Evolutionary conservation across 2,113 vertebrate genomes (phyloP).

Genomic region (Formicarius rufipectus): DNA sequence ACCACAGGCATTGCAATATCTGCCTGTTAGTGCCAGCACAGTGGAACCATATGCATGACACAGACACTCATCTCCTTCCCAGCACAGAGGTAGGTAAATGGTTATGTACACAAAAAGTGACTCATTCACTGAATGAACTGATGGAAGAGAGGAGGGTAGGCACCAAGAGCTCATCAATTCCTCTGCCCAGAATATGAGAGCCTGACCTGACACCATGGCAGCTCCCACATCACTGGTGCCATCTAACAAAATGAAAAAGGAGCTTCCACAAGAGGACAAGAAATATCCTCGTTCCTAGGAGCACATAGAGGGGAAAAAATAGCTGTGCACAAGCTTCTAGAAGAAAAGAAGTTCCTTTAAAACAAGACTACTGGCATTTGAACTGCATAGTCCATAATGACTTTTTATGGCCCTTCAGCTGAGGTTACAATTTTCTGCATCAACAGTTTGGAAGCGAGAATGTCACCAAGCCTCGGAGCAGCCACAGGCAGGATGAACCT

Average conservation of each 20-base stretch:
- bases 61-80: background rate
- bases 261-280: background rate
- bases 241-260: background rate
- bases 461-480: background rate
- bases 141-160: background rate
- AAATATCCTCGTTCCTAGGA: background rate
- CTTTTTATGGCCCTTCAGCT: background rate
- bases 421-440: background rate
- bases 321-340: background rate
- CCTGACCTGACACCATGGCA: background rate
- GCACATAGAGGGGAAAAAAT: fast-evolving
- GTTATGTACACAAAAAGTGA: background rate
- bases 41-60: background rate
- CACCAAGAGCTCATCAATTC: background rate
- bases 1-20: background rate
- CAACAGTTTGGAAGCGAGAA: background rate
- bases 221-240: background rate
- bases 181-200: background rate
- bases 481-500: background rate
- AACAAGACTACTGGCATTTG: background rate
- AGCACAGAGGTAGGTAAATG: background rate
- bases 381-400: background rate
- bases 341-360: background rate
- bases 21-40: background rate
- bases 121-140: background rate